These are phyloP conservation scores for Vanessa tameamea DNA, from an alignment of 1,140 invertebrate genomes.

Conservation along the genomic window DNA sequence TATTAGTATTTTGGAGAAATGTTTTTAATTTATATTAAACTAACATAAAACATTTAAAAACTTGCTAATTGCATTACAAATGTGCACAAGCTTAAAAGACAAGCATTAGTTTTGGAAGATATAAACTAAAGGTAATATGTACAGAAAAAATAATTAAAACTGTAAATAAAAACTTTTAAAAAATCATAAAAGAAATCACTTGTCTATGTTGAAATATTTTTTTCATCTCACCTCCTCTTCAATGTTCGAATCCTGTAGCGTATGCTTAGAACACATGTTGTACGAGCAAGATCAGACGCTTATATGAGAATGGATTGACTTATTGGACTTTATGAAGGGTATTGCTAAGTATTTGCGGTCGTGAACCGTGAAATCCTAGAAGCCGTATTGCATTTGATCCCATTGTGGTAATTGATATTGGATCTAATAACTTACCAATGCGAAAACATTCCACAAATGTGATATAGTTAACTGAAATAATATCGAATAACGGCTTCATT, in stretches of 20 bases:
- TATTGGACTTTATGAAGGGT: constrained; percentile 50
- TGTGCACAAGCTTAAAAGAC: constrained; percentile 33
- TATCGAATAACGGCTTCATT: constrained; percentile 27
- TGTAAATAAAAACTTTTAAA: constrained; percentile 10
- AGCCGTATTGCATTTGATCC: constrained; percentile 52
- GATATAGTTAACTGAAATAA: constrained; percentile 30
- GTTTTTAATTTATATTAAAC: constrained; percentile 36
- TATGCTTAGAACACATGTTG: constrained; percentile 76
- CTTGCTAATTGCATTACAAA: constrained; percentile 24
- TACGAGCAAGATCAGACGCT: constrained; percentile 56
- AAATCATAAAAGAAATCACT: constrained; percentile 3
- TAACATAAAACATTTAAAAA: constrained; percentile 27
- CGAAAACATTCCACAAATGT: constrained; percentile 33
- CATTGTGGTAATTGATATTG: constrained; percentile 51
- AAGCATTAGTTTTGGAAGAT: constrained; percentile 35
- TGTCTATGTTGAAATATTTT: constrained; percentile 7
- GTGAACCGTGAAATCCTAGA: constrained; percentile 44
- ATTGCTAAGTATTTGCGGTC: constrained; percentile 53
- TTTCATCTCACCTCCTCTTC: constrained; percentile 66
- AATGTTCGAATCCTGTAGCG: constrained; percentile 59
- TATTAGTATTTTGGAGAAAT: constrained; percentile 80
- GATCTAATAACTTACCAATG: constrained; percentile 39
- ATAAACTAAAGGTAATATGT: constrained; percentile 12
- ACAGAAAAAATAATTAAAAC: constrained; percentile 10
- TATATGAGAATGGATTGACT: constrained; percentile 62